Evolutionary conservation across 2,113 vertebrate genomes (phyloP).

Genomic region (Tragulus kanchil): DNA sequence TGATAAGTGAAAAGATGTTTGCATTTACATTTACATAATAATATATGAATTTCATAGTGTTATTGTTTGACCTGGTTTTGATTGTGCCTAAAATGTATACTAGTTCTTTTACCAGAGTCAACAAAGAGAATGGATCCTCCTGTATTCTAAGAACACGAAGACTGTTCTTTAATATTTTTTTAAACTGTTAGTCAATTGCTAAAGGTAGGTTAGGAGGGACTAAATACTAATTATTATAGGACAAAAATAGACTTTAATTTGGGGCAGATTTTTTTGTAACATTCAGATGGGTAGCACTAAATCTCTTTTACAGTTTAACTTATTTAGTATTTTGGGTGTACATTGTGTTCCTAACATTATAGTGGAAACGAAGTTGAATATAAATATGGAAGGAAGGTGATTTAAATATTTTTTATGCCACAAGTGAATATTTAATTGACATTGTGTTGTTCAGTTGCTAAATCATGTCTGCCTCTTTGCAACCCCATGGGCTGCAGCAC

Average conservation of each 20-base stretch:
- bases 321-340: not conserved
- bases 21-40: not conserved
- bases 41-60: not conserved
- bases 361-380: not conserved
- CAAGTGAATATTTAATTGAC: not conserved
- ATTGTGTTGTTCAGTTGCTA: not conserved
- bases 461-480: not conserved
- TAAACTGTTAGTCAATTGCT: not conserved
- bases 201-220: not conserved
- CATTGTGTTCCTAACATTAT: not conserved
- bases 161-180: too few species aligned
- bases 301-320: not conserved
- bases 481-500: not conserved
- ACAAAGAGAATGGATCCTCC: not conserved
- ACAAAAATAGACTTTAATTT: conserved; percentile 35
- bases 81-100: not conserved
- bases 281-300: not conserved
- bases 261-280: not conserved
- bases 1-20: conserved; percentile 21
- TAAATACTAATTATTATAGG: not conserved
- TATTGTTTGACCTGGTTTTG: not conserved
- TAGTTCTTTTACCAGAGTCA: not conserved
- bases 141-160: not conserved
- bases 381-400: not conserved
- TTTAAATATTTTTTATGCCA: not conserved